Conservation (phyloP, 2,113 vertebrate species). For the Calyptomena viridis region DNA sequence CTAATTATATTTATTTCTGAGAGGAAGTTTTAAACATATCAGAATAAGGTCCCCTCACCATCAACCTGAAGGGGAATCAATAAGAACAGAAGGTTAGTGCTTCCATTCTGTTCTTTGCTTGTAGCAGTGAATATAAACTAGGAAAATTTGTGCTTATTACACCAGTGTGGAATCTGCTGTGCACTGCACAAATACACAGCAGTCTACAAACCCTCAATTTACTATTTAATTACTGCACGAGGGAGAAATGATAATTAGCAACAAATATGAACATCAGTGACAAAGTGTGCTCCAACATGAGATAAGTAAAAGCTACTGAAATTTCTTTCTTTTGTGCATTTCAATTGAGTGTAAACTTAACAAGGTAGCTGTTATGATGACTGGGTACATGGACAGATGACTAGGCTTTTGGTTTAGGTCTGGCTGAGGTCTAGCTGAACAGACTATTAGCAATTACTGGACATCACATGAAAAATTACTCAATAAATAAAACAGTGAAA, state of each 20-base stretch:
- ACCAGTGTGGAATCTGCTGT: no score
- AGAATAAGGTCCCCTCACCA: background rate
- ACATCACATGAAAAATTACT: background rate
- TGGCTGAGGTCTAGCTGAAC: background rate
- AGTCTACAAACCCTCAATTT: no score
- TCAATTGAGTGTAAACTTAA: background rate
- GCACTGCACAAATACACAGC: no score
- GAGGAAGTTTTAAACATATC: background rate
- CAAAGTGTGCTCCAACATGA: background rate
- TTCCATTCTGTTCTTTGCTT: no score
- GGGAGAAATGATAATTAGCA: no score
- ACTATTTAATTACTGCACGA: no score
- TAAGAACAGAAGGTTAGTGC: accelerated
- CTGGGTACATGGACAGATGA: background rate
- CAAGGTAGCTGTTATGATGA: background rate
- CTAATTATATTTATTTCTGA: background rate
- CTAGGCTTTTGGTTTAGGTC: background rate
- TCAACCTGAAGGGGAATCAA: background rate
- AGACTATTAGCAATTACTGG: background rate
- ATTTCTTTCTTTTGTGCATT: background rate
- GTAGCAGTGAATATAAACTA: no score
- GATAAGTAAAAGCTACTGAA: background rate
- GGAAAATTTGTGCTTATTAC: no score
- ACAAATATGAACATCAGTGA: background rate
- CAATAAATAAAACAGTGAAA: background rate